Percentiles rank a stretch among this genome's conserved stretches.
phyloP scores from a whole-genome alignment of 2,888 invertebrate genomes.

The Ditula angustiorana region DNA sequence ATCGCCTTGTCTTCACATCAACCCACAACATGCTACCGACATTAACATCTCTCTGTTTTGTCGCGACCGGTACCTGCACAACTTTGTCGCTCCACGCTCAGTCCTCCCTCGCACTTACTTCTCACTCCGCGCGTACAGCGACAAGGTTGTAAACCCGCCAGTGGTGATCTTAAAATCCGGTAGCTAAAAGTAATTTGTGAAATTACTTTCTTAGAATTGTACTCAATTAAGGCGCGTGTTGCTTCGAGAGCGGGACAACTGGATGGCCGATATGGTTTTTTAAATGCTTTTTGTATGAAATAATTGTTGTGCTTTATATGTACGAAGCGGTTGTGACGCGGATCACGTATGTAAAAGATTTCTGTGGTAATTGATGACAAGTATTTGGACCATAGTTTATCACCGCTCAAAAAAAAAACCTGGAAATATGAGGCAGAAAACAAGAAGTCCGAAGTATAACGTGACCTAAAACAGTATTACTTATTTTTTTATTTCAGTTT shows the following conservation, averaged over 20 bases:
- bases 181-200: slow-evolving; percentile 85
- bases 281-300: slow-evolving; percentile 38
- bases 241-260: slow-evolving; percentile 44
- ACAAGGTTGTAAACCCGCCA: slow-evolving; percentile 63
- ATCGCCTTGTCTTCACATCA: slow-evolving; percentile 62
- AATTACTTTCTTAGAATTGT: slow-evolving; percentile 84
- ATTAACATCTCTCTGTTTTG: slow-evolving; percentile 60
- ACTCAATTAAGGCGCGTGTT: slow-evolving; percentile 74
- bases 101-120: slow-evolving; percentile 2
- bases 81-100: slow-evolving; percentile 62
- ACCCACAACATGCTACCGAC: slow-evolving; percentile 47
- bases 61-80: slow-evolving; percentile 57
- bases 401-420: too few species aligned
- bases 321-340: background rate
- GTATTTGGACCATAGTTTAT: too few species aligned
- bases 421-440: too few species aligned
- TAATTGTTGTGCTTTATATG: slow-evolving; percentile 43
- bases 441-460: too few species aligned
- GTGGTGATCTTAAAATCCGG: slow-evolving; percentile 78
- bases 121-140: slow-evolving; percentile 46
- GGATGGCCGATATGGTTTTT: slow-evolving; percentile 50
- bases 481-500: too few species aligned
- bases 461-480: too few species aligned
- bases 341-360: slow-evolving; percentile 9
- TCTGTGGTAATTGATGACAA: background rate